These are phyloP conservation scores for Alectoris magna DNA, from an alignment of 2,797 vertebrate species.

Conservation along the genomic window DNA sequence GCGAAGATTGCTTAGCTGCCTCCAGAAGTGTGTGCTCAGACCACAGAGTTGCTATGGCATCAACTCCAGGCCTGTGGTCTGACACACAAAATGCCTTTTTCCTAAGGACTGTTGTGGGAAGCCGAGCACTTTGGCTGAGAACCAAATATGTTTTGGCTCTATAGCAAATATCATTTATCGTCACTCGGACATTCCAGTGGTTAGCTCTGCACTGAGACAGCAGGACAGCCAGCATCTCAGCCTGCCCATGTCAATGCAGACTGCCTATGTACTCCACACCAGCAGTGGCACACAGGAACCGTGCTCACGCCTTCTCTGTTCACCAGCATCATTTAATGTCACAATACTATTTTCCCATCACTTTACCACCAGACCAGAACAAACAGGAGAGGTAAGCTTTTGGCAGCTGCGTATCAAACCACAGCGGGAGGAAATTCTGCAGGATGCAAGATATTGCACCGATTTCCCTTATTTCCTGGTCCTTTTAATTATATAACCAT, in stretches of 20 bases:
- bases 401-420: constrained; percentile 29
- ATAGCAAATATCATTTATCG: constrained; percentile 67
- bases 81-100: constrained; percentile 75
- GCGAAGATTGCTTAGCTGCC: constrained; percentile 49
- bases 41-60: constrained; percentile 70
- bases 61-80: constrained; percentile 67
- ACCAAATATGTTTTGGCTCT: constrained; percentile 75
- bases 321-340: constrained; percentile 12
- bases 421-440: constrained; percentile 38
- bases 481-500: constrained; percentile 38
- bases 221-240: constrained; percentile 62
- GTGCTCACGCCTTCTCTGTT: constrained; percentile 28
- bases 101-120: constrained; percentile 70
- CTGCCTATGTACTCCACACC: neutral
- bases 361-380: constrained; percentile 30
- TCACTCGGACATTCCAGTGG: constrained; percentile 76
- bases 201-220: constrained; percentile 67
- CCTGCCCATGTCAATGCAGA: constrained; percentile 30
- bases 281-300: neutral
- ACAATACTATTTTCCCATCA: constrained; percentile 17
- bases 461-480: constrained; percentile 38
- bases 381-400: constrained; percentile 31
- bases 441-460: constrained; percentile 47
- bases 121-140: constrained; percentile 71
- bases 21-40: constrained; percentile 45